These are phyloP conservation scores for Macaca nemestrina DNA, from an alignment of 2,113 vertebrate species.

Conservation along the genomic window DNA sequence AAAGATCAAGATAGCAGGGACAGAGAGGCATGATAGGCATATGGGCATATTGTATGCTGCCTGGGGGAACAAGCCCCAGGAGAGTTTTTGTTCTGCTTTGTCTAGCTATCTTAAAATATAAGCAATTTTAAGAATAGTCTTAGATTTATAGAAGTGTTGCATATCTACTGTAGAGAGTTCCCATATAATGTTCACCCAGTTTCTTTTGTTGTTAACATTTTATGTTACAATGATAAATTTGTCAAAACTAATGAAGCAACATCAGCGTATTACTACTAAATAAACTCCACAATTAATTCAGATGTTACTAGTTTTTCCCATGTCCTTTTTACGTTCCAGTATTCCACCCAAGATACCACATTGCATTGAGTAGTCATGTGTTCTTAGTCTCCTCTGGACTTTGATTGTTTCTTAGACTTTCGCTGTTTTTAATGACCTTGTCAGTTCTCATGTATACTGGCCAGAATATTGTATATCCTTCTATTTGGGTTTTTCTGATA, in stretches of 20 bases:
- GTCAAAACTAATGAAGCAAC: not conserved
- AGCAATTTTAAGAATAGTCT: not conserved
- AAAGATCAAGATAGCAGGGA: not conserved
- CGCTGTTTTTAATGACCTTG: not conserved
- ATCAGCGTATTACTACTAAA: not conserved
- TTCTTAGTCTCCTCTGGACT: not conserved
- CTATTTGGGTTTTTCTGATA: not conserved
- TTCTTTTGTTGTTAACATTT: not conserved
- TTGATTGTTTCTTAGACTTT: not conserved
- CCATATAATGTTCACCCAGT: not conserved
- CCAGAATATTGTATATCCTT: not conserved
- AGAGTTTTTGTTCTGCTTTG: not conserved
- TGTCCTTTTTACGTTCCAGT: not conserved
- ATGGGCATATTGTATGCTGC: not conserved
- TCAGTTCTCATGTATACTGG: not conserved
- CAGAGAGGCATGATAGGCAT: not conserved
- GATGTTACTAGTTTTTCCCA: not conserved
- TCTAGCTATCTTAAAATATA: slow-evolving; percentile 1
- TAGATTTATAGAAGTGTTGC: not conserved
- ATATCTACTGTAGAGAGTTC: not conserved
- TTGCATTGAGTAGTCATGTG: not conserved
- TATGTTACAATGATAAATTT: not conserved
- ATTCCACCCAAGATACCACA: not conserved
- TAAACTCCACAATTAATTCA: not conserved
- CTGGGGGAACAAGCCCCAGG: not conserved